Percentiles rank a stretch among this genome's conserved stretches.
These are phyloP conservation scores for Amniataba percoides DNA, from an alignment of 2,797 vertebrate species.

Conservation along the genomic window DNA sequence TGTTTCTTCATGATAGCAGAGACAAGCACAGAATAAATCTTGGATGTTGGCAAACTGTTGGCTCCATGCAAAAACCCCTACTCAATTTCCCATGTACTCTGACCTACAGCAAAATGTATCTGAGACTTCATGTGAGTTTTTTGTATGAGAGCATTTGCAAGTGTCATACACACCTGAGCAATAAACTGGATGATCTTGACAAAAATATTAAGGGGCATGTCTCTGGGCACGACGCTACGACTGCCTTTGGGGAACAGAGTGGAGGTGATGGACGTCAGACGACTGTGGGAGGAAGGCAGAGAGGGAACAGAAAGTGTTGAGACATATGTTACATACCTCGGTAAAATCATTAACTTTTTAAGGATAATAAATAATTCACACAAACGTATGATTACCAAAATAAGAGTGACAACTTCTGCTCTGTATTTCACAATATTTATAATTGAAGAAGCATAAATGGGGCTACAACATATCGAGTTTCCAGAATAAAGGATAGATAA, in stretches of 20 bases:
- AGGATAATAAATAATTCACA: neutral
- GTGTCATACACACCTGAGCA: constrained; percentile 89
- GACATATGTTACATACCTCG: neutral
- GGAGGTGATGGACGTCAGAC: constrained; percentile 96
- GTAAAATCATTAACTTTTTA: constrained; percentile 3
- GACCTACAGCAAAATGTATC: neutral
- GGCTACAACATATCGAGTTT: neutral
- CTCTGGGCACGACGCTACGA: constrained; percentile 96
- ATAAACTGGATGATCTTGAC: constrained; percentile 99
- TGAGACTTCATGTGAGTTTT: neutral
- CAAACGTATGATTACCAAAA: neutral
- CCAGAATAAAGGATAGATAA: neutral
- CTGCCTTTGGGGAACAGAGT: constrained; percentile 99
- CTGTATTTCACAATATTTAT: neutral
- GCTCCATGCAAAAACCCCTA: neutral
- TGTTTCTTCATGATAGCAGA: constrained; percentile 3
- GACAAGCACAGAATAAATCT: neutral
- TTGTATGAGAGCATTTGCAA: neutral
- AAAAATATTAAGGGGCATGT: constrained; percentile 99
- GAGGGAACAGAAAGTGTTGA: neutral
- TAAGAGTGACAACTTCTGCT: neutral
- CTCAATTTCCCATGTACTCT: constrained; percentile 4
- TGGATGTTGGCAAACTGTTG: neutral
- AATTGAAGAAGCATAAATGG: neutral
- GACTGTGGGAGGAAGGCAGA: constrained; percentile 82